These are phyloP conservation scores for Apodemia hepburni DNA, from an alignment of 2,888 invertebrate genomes.

Conservation along the genomic window DNA sequence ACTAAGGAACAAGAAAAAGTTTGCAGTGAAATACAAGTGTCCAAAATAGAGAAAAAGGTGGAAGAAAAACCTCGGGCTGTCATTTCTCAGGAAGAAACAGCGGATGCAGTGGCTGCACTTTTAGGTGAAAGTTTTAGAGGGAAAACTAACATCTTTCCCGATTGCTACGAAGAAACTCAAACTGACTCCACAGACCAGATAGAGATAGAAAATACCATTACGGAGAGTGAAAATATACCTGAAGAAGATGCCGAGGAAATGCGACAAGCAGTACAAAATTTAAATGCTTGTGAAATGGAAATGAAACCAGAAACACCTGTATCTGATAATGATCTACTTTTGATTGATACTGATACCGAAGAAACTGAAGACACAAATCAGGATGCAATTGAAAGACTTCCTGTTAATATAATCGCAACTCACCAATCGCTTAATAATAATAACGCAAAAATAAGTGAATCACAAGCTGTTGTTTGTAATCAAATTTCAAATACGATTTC, in stretches of 20 bases:
- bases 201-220: conserved; percentile 65
- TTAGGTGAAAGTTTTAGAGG: conserved; percentile 92
- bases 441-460: conserved; percentile 44
- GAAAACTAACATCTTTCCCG: conserved; percentile 75
- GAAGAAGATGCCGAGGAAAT: conserved; percentile 91
- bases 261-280: conserved; percentile 90
- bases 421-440: conserved; percentile 45
- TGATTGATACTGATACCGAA: conserved; percentile 93
- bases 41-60: conserved; percentile 76
- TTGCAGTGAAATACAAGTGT: conserved; percentile 40
- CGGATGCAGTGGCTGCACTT: conserved; percentile 93
- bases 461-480: conserved; percentile 51
- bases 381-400: conserved; percentile 59
- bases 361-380: conserved; percentile 82
- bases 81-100: conserved; percentile 95
- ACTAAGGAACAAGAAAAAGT: conserved; percentile 49
- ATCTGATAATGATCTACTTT: conserved; percentile 90
- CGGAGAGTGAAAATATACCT: conserved; percentile 78
- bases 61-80: conserved; percentile 90
- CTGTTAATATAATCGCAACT: conserved; percentile 59
- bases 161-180: conserved; percentile 76
- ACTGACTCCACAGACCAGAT: conserved; percentile 54
- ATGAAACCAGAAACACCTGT: conserved; percentile 92
- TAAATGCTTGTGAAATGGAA: conserved; percentile 85
- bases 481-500: conserved; percentile 58